phyloP scores from a whole-genome alignment of 2,888 invertebrate genomes.

The Erebia aethiops region DNA sequence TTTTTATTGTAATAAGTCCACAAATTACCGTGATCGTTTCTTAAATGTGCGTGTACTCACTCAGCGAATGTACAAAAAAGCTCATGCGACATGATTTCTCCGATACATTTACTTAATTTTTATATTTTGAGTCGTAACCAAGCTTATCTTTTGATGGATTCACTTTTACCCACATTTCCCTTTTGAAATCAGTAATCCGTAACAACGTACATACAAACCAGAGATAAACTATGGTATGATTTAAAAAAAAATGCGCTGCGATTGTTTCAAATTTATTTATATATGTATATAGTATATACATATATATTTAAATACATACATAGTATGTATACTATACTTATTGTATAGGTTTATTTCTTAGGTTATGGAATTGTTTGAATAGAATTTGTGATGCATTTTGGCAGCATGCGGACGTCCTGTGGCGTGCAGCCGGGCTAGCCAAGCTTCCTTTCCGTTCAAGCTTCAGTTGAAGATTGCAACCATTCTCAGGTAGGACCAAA shows the following conservation, averaged over 20 bases:
- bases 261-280: not conserved
- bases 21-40: not conserved
- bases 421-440: slow-evolving; percentile 12
- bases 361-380: slow-evolving; percentile 26
- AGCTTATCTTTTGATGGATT: slow-evolving; percentile 2
- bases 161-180: not conserved
- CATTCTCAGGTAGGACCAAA: slow-evolving; percentile 30
- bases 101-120: not conserved
- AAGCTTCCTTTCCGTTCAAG: not conserved
- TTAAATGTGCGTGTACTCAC: not conserved
- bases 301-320: no score
- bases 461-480: slow-evolving; percentile 2
- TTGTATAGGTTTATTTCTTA: not conserved
- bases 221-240: not conserved
- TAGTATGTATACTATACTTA: no score
- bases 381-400: slow-evolving; percentile 44
- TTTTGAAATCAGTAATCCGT: not conserved
- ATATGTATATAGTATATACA: no score
- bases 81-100: slow-evolving; percentile 14
- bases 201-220: not conserved
- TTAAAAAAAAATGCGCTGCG: slow-evolving; percentile 16
- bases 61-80: slow-evolving; percentile 7
- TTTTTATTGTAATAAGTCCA: not conserved
- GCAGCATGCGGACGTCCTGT: slow-evolving; percentile 37
- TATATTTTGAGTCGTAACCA: not conserved